These are phyloP conservation scores for Rhyacophila brunnea DNA, from an alignment of 1,140 invertebrate genomes.

Conservation along the genomic window DNA sequence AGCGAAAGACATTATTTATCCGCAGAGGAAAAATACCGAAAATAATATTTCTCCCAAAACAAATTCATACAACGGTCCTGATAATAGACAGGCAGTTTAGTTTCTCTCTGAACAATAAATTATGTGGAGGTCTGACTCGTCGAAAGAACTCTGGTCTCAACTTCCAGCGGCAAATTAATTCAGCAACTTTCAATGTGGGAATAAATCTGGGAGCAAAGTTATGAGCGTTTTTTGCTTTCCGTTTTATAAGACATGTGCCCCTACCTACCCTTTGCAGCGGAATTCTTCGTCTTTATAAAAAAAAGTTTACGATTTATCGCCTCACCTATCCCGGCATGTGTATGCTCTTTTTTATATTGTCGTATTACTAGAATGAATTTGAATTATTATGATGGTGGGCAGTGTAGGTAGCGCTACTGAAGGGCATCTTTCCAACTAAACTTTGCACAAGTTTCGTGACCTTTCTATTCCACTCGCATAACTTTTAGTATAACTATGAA, in stretches of 20 bases:
- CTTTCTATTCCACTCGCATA: too few species aligned
- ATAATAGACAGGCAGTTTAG: slow-evolving; percentile 35
- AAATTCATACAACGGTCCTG: slow-evolving; percentile 26
- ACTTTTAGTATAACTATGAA: too few species aligned
- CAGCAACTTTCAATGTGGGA: slow-evolving; percentile 35
- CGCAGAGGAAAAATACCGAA: too few species aligned
- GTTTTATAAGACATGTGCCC: slow-evolving; percentile 30
- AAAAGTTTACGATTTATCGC: slow-evolving; percentile 34
- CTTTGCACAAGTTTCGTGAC: too few species aligned
- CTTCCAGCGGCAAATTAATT: slow-evolving; percentile 34
- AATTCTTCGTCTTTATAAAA: slow-evolving; percentile 35
- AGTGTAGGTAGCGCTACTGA: too few species aligned
- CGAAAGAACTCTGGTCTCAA: slow-evolving; percentile 17
- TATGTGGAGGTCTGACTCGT: slow-evolving; percentile 19
- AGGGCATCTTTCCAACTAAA: too few species aligned
- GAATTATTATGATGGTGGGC: too few species aligned
- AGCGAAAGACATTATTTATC: too few species aligned
- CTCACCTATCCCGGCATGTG: not conserved
- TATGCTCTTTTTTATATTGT: too few species aligned
- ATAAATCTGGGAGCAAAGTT: slow-evolving; percentile 35
- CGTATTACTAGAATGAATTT: too few species aligned
- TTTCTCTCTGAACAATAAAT: slow-evolving; percentile 34
- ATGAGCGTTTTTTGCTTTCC: slow-evolving; percentile 28
- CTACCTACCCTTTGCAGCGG: slow-evolving; percentile 14
- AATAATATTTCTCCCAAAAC: too few species aligned